Percentiles rank a stretch among this genome's conserved stretches.
phyloP scores from a whole-genome alignment of 2,888 invertebrate genomes.

The Temnothorax rugatulus region DNA sequence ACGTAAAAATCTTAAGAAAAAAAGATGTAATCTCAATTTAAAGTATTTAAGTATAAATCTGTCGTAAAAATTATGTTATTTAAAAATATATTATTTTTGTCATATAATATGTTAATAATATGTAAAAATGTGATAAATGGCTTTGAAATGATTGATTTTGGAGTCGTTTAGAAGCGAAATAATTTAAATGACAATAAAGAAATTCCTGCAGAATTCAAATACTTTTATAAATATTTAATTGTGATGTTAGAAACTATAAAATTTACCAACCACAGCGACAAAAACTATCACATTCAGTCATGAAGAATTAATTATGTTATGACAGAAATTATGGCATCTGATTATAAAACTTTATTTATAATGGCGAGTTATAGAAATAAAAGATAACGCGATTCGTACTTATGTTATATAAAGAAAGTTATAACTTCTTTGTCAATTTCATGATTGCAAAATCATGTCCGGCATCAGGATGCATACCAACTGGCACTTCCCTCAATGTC shows the following conservation, averaged over 20 bases:
- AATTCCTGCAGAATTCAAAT: background rate
- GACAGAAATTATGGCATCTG: background rate
- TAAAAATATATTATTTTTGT: no score
- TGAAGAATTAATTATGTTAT: background rate
- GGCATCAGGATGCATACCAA: constrained; percentile 79
- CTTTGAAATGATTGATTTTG: no score
- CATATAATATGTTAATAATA: no score
- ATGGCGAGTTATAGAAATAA: background rate
- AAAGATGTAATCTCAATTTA: no score
- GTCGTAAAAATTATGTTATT: no score
- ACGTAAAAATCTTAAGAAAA: no score
- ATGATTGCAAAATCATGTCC: constrained; percentile 20
- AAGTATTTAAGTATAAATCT: no score
- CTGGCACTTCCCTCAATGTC: constrained; percentile 89
- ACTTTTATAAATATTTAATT: background rate
- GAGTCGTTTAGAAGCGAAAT: background rate
- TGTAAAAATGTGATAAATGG: no score
- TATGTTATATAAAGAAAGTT: background rate
- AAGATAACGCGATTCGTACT: background rate
- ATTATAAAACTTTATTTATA: background rate
- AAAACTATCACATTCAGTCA: background rate
- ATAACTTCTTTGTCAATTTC: background rate
- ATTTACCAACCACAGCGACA: no score
- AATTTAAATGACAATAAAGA: background rate
- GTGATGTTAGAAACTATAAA: no score